Base-by-base conservation (phyloP, 2,888 invertebrate genomes). In the Abscondita cerata region DNA sequence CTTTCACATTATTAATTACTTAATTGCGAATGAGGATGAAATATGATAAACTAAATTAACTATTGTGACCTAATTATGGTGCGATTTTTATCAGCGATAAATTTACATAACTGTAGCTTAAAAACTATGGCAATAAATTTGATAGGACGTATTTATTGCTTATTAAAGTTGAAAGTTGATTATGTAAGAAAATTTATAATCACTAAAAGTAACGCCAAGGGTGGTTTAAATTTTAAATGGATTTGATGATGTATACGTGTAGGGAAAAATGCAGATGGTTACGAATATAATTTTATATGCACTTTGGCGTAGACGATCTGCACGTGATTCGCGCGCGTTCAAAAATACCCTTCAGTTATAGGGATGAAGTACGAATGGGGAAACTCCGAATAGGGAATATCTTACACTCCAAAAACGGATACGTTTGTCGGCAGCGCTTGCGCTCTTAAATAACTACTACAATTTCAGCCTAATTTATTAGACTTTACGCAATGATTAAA, bases 341-440 rank as follows among this genome's bases (percentile, higher is more conserved):
- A 18, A 31, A 36, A 57, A 25, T 38, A 61, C 62, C 62, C 52
- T 67, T 62, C 58, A 52, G 51, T 50, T 40, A 50, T 55, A 60
- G 57, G 66, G 68, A 64, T 69, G 68, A 66, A 72, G 69, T 68
- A 66, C 72, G 72, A 71, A 72, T 72, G 71, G 58, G 68, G 68
- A 70, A 67, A 63, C 59, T 67, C 16, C 12, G 41, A 41, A 18
- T 41, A 36, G 36, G 61, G 64, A 54, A 67, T 67, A 67, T 59
- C 66, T 68, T 66, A 67, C 61, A 66, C 69, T 65, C 57, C 65
- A 59, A 65, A 62, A 67, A 60, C 68, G 66, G 71, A 70, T 66
- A 70, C 67, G 57, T 54, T 46, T 52, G 31, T 31, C 44, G 52
- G 47, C 40, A 54, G 70, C 70, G 68, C 68, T 55, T 68, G 70